phyloP scores from a whole-genome alignment of 2,797 vertebrate genomes.

The Lophotriccus pileatus region DNA sequence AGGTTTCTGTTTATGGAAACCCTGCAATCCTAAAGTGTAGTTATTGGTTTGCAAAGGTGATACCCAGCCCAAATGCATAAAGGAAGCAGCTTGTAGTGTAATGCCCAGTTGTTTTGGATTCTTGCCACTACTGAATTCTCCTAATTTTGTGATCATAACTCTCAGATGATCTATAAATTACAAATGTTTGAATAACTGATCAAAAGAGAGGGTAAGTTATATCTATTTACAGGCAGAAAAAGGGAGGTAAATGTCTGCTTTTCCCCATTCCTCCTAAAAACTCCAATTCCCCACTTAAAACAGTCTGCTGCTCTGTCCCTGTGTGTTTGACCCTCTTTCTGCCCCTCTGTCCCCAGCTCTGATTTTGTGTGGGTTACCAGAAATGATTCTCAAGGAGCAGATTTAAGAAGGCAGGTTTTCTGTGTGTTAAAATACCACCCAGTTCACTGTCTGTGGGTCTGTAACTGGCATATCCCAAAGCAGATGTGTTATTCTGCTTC shows the following conservation, averaged over 20 bases:
- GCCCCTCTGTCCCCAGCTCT: background rate
- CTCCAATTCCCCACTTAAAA: background rate
- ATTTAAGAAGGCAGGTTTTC: background rate
- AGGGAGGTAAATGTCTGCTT: background rate
- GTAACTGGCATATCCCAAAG: background rate
- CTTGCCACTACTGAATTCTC: background rate
- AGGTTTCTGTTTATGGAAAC: background rate
- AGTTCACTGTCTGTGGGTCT: background rate
- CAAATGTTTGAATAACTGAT: background rate
- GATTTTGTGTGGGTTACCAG: background rate
- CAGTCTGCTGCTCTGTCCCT: background rate
- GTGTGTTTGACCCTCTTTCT: background rate
- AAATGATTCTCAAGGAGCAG: background rate
- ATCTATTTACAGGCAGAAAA: background rate
- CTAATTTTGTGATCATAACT: background rate
- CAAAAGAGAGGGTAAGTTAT: background rate
- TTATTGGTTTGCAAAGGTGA: background rate
- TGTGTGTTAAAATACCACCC: background rate
- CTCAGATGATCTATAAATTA: background rate
- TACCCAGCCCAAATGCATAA: background rate
- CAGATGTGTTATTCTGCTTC: background rate
- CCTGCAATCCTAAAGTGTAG: accelerated
- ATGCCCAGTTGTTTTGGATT: background rate
- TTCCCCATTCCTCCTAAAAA: background rate
- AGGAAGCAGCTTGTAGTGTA: background rate